Conservation (phyloP, 1,140 invertebrate species). For the Caenorhabditis remanei region DNA sequence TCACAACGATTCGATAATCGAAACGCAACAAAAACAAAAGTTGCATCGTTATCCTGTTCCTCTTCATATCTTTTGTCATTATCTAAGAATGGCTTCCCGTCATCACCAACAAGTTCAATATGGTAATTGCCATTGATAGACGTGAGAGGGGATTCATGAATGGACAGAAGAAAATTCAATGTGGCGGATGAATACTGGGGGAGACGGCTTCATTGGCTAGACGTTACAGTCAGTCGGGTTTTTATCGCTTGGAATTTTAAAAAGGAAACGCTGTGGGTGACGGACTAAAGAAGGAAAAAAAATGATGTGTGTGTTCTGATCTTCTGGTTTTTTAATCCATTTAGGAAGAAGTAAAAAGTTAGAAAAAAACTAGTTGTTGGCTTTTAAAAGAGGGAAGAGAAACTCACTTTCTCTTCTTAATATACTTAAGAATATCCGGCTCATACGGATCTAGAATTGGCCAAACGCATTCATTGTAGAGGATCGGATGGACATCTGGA, state of each 20-base stretch:
- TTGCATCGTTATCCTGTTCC: slow-evolving; percentile 18
- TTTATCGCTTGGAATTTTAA: background rate
- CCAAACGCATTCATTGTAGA: slow-evolving; percentile 45
- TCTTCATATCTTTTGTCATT: background rate
- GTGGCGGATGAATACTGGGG: background rate
- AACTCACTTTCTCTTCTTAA: slow-evolving; percentile 27
- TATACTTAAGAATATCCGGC: slow-evolving; percentile 30
- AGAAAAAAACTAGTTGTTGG: background rate
- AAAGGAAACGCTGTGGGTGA: slow-evolving; percentile 11
- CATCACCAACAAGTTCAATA: background rate
- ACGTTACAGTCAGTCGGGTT: slow-evolving; percentile 29
- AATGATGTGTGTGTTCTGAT: slow-evolving; percentile 16
- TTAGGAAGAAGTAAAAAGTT: background rate
- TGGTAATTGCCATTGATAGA: background rate
- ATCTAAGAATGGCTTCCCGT: background rate
- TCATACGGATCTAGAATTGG: slow-evolving; percentile 37
- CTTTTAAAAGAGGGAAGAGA: background rate
- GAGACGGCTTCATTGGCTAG: background rate
- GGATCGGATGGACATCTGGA: slow-evolving; percentile 32
- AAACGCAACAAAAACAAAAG: slow-evolving; percentile 31
- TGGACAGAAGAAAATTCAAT: background rate
- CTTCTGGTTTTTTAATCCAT: background rate
- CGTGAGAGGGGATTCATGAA: background rate
- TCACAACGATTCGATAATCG: background rate
- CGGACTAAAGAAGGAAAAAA: background rate